These are phyloP conservation scores for Metaphire vulgaris DNA, from an alignment of 1,140 invertebrate genomes.

Conservation along the genomic window DNA sequence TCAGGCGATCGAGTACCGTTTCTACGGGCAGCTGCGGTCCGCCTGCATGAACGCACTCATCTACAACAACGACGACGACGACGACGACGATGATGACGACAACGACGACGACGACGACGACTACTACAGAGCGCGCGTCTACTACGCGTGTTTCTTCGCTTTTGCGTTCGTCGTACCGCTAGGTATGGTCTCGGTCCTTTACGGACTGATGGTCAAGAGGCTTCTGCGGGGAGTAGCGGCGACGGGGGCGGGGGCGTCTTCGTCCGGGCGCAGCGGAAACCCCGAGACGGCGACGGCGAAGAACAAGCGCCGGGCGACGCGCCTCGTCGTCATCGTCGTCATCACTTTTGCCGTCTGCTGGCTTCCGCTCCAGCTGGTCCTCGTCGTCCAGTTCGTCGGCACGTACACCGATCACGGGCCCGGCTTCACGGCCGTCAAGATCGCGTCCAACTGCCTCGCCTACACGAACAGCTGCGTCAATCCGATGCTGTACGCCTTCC, in stretches of 20 bases:
- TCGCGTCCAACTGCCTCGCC: slow-evolving; percentile 67
- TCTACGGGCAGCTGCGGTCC: slow-evolving; percentile 51
- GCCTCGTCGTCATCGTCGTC: no score
- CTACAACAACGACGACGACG: no score
- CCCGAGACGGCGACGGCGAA: slow-evolving; percentile 65
- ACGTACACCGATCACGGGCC: no score
- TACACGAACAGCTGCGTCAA: slow-evolving; percentile 18
- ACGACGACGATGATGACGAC: no score
- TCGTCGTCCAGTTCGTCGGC: slow-evolving; percentile 52
- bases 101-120: no score
- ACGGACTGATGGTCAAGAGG: slow-evolving; percentile 75
- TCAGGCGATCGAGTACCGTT: slow-evolving; percentile 62
- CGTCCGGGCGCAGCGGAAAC: slow-evolving; percentile 66
- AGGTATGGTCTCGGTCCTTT: slow-evolving; percentile 74
- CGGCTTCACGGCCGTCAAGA: slow-evolving; percentile 64
- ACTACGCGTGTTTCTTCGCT: slow-evolving; percentile 51
- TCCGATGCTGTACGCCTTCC: no score
- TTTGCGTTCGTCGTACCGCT: slow-evolving; percentile 54
- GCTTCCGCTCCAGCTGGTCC: slow-evolving; percentile 77
- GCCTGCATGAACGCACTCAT: slow-evolving; percentile 36
- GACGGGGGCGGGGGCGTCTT: no score
- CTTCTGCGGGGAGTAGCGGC: slow-evolving; percentile 55
- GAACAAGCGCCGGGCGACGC: slow-evolving; percentile 72
- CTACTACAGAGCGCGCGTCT: slow-evolving; percentile 25
- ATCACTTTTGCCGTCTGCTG: slow-evolving; percentile 91